Base-by-base conservation (phyloP, 2,888 invertebrate species). In the Drosophila maculinotata region DNA sequence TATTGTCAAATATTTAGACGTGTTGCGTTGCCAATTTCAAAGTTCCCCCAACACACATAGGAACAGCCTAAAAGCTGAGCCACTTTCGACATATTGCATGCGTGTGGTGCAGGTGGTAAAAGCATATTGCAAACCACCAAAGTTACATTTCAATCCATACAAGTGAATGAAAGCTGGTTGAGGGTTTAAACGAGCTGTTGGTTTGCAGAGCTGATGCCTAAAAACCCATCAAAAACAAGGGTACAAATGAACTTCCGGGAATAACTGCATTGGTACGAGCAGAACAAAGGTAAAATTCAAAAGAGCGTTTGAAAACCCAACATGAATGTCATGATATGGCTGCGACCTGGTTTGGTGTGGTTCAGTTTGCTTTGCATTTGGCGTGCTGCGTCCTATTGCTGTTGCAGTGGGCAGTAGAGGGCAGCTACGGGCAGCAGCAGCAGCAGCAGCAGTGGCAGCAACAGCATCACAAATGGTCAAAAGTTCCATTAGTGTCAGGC, bases 401-500 rank as follows among this genome's bases (percentile, higher is more conserved):
- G 38, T 63, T 52, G 63, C 20, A 30, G 23, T n/a, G 7, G n/a
- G 14, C 8, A 31, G 12, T 9, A 14, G 7, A 3, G 48, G 39
- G 0, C 14, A 7, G 14, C 26, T 12, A 12, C 8, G 14, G 51
- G 35, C 23, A 23, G 45, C 54, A 45, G 38, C 36, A 53, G 60
- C 53, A 59, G 60, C 68, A 56, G n/a, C n/a, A n/a, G n/a, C n/a
- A n/a, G n/a, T n/a, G 51, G 35, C 23, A 23, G 45, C 54, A 45
- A 35, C 36, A 53, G 60, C 53, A 59, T 63, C 68, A 56, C 58
- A 64, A 67, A 65, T 70, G 71, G 76, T 77, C 69, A 83, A 86
- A 76, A 73, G 65, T 80, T 71, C 84, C 84, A 82, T 86, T 86
- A 79, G 78, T 78, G 79, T 79, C 80, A 62, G 76, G 66, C 69